Evolutionary conservation across 2,888 invertebrate species (phyloP).

Genomic region (Lasioglossum calceatum): DNA sequence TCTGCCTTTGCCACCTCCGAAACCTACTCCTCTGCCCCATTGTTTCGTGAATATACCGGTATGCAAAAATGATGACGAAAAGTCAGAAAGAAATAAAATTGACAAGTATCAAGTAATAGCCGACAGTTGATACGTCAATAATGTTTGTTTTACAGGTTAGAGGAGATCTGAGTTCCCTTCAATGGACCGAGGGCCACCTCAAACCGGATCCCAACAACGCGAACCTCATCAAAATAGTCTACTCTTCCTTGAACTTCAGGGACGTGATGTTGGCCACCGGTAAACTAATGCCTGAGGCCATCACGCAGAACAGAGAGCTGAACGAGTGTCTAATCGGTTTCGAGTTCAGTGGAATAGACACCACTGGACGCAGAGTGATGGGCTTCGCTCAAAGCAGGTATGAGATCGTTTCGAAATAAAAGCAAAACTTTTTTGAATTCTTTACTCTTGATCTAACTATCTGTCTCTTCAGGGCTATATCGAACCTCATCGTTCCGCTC

Average conservation of each 20-base stretch:
- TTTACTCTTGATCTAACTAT: neutral
- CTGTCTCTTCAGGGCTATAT: constrained; percentile 33
- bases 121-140: neutral
- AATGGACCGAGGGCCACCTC: constrained; percentile 91
- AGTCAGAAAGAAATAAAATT: neutral
- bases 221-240: constrained; percentile 87
- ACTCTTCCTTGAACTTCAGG: constrained; percentile 95
- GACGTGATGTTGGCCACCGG: constrained; percentile 98
- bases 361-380: constrained; percentile 84
- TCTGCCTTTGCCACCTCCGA: constrained; percentile 87
- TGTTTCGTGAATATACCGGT: constrained; percentile 90
- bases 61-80: neutral
- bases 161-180: constrained; percentile 94
- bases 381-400: constrained; percentile 79
- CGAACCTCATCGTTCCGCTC: constrained; percentile 20
- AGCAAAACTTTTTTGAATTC: neutral
- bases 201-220: constrained; percentile 67
- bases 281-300: constrained; percentile 93
- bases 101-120: neutral
- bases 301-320: constrained; percentile 88
- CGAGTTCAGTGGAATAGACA: constrained; percentile 88
- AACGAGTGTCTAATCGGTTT: constrained; percentile 90
- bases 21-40: constrained; percentile 86
- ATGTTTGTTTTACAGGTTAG: constrained; percentile 84
- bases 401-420: neutral